Evolutionary conservation across 1,140 invertebrate genomes (phyloP).

Genomic region (Rhyacophila brunnea): DNA sequence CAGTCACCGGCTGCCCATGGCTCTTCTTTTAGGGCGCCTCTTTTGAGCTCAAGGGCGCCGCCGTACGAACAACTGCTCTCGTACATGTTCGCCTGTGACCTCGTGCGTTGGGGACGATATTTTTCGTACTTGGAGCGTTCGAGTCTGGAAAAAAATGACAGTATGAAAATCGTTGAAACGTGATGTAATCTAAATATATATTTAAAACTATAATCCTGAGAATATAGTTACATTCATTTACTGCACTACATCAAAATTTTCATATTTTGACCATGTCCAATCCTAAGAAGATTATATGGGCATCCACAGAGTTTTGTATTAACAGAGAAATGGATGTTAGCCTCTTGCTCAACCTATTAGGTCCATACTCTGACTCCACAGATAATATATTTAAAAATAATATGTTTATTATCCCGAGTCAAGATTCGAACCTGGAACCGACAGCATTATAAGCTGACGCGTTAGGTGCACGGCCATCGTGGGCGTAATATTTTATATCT

Average conservation of each 20-base stretch:
- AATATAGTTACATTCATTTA: not conserved
- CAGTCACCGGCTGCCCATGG: conserved; percentile 64
- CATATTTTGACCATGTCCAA: not conserved
- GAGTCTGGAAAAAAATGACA: conserved; percentile 17
- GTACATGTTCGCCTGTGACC: conserved; percentile 66
- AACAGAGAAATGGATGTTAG: too few relatives aligned
- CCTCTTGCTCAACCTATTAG: too few relatives aligned
- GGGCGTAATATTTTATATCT: not conserved
- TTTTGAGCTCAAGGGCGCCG: conserved; percentile 79
- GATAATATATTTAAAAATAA: not conserved
- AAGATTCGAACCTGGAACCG: too few relatives aligned
- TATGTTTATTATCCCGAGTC: too few relatives aligned
- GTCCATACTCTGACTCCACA: not conserved
- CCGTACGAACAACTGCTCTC: conserved; percentile 88
- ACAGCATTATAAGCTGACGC: too few relatives aligned
- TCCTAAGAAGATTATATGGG: too few relatives aligned
- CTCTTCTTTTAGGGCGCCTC: conserved; percentile 64
- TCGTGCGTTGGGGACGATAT: conserved; percentile 43
- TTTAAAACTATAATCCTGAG: not conserved
- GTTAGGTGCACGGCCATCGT: too few relatives aligned
- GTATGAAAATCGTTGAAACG: not conserved
- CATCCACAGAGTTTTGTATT: too few relatives aligned
- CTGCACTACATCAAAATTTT: not conserved
- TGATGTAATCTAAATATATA: not conserved
- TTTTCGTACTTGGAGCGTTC: conserved; percentile 43